Evolutionary conservation across 2,888 invertebrate genomes (phyloP), one percentile per base, ranked within the genome.

Genomic region (Drosophila diplacantha): DNA sequence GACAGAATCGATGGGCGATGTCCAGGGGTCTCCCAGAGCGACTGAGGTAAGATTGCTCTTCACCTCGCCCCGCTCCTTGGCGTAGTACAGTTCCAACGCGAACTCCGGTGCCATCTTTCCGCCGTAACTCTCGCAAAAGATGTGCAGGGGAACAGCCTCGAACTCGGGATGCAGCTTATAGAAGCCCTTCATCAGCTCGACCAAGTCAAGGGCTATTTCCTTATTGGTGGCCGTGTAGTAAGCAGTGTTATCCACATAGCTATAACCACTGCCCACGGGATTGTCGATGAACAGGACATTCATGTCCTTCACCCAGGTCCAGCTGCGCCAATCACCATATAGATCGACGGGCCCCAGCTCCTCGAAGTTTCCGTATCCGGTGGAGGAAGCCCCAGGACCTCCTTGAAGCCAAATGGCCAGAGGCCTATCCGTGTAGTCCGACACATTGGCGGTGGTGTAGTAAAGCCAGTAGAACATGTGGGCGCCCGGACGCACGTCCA

Each of bases 81-180:
- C 93, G 92, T 93, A 81, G 53, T 87, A 76, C 14, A 88, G 66
- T 51, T 86, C 86, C 16, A 81, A 90, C 85, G 93, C 95, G 86
- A 96, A 96, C 79, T 95, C 95, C 0, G 94, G 92, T 0, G 95
- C 93, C 95, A 96, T 96, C 89, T 97, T 97, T 1, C 96, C 96
- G n/a, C 97, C 97, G 87, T 97, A 97, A 0, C 96, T 96, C 87
- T 97, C 96, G 22, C 93, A 94, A 80, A 95, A 94, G 60, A 97
- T 94, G 84, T 96, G 96, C 38, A 95, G 89, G 1, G 95, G 94
- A 0, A 93, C 91, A 8, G 88, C 89, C 85, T 91, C 90, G 82
- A 96, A 96, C 75, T 93, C 91, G 0, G 94, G 91, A 81, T 93
- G 89, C 14, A 89, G 84, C 20, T 89, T 78, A 71, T 94, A 92